Percentiles rank a stretch among this genome's conserved stretches.
Conservation (phyloP, 2,888 invertebrate species). For the Sarcophaga subvicina region DNA sequence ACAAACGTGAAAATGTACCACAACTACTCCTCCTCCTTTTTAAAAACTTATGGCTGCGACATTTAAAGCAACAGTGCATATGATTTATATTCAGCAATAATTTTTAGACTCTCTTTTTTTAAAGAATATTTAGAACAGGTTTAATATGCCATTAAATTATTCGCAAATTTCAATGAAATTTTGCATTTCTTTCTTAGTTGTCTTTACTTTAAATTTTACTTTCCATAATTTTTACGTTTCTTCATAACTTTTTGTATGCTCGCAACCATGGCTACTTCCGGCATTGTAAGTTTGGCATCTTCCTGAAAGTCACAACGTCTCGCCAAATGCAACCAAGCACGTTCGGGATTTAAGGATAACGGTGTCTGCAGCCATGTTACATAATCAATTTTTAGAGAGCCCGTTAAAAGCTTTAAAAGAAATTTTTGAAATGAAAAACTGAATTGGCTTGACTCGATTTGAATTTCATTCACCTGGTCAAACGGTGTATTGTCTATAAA, state of each 20-base stretch:
- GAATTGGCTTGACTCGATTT: no score
- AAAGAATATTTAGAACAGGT: slow-evolving; percentile 15
- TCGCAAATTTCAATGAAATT: slow-evolving; percentile 28
- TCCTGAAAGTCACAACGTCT: slow-evolving; percentile 82
- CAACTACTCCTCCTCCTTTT: slow-evolving; percentile 1
- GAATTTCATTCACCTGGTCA: slow-evolving; percentile 85
- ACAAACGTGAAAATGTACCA: slow-evolving; percentile 9
- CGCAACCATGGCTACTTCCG: slow-evolving; percentile 82
- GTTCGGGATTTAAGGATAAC: slow-evolving; percentile 81
- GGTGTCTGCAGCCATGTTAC: slow-evolving; percentile 82
- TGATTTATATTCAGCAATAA: slow-evolving; percentile 25
- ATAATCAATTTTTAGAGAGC: slow-evolving; percentile 82
- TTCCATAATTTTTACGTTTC: slow-evolving; percentile 76
- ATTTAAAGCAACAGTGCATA: slow-evolving; percentile 44
- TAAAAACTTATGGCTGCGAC: neutral
- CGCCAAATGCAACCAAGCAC: slow-evolving; percentile 82
- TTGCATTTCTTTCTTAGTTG: neutral
- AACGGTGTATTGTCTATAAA: slow-evolving; percentile 89
- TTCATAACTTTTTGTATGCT: slow-evolving; percentile 81
- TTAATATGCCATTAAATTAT: slow-evolving; percentile 36
- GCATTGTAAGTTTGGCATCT: slow-evolving; percentile 79
- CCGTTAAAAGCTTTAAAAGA: slow-evolving; percentile 80
- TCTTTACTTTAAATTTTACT: slow-evolving; percentile 67
- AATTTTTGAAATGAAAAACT: no score
- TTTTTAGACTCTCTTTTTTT: neutral